Evolutionary conservation across 2,797 vertebrate genomes (phyloP), one percentile per base, ranked within the genome.

Genomic region (Takifugu rubripes): DNA sequence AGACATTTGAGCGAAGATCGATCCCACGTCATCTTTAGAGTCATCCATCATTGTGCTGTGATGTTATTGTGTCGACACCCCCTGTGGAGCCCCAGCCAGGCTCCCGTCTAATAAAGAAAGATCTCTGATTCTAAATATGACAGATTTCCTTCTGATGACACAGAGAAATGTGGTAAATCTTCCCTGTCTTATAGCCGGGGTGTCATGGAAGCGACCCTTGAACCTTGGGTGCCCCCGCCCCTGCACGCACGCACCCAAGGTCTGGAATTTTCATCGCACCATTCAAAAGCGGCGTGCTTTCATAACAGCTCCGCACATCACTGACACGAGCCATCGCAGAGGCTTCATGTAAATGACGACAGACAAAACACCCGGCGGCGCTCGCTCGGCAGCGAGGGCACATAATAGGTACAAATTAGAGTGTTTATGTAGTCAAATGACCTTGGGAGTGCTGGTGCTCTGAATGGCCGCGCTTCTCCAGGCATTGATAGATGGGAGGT

Each of bases 401-500:
- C 77, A 87, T 78, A 87, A 90, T 83, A 61, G 79, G 59, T 50
- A 69, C 84, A 71, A 84, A 90, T 83, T 74, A 74, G 66, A 33
- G 52, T 87, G 74, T 85, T 88, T 87, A 86, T 62, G 75, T 58
- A 81, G 79, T 84, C 61, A 82, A 79, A 80, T 75, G 72, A 85
- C 68, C 52, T 54, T 66, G 53, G 77, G 78, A 76, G 76, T 9
- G 62, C 58, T 70, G 70, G 15, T 53, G 70, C 69, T 64, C 73
- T 79, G 68, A 85, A 81, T 77, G 80, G 72, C 64, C 57, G 67
- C 25, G 71, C 75, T 49, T 84, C 68, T 61, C 31, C 29, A 60
- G 77, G 66, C 81, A 71, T 36, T 85, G 87, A 88, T 82, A 48
- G 79, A 89, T 84, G 79, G 72, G 69, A 80, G 75, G 77, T 80